These are phyloP conservation scores for Eupithecia pulchellata DNA, from an alignment of 2,888 invertebrate species.

Conservation along the genomic window DNA sequence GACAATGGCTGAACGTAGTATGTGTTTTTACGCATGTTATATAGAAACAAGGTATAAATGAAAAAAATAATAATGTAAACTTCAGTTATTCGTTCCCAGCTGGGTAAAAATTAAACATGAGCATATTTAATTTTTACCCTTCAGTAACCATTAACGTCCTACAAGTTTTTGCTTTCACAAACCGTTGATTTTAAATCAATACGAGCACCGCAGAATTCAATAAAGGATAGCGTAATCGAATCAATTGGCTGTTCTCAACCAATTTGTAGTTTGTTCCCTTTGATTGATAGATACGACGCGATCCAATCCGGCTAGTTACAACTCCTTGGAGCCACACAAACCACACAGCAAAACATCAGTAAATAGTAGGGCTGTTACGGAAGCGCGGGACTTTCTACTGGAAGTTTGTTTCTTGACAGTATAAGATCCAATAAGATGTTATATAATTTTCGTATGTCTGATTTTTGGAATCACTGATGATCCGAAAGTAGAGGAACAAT, in stretches of 20 bases:
- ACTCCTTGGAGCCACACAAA: constrained; percentile 25
- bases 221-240: constrained; percentile 40
- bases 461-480: no score
- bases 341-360: constrained; percentile 16
- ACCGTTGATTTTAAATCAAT: constrained; percentile 18
- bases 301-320: constrained; percentile 32
- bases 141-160: constrained; percentile 6
- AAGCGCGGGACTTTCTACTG: background rate
- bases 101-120: no score
- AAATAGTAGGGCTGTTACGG: constrained; percentile 26
- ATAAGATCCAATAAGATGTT: background rate
- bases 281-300: constrained; percentile 44
- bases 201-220: constrained; percentile 33
- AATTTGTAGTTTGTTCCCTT: constrained; percentile 46
- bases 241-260: constrained; percentile 45
- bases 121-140: constrained; percentile 6
- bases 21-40: constrained; percentile 26
- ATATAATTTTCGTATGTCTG: background rate
- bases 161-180: constrained; percentile 5
- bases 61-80: background rate
- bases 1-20: constrained; percentile 27
- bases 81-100: background rate
- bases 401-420: background rate
- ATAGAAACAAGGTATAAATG: constrained; percentile 16
- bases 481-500: background rate